Evolutionary conservation across 2,797 vertebrate genomes (phyloP).

Genomic region (Vultur gryphus): DNA sequence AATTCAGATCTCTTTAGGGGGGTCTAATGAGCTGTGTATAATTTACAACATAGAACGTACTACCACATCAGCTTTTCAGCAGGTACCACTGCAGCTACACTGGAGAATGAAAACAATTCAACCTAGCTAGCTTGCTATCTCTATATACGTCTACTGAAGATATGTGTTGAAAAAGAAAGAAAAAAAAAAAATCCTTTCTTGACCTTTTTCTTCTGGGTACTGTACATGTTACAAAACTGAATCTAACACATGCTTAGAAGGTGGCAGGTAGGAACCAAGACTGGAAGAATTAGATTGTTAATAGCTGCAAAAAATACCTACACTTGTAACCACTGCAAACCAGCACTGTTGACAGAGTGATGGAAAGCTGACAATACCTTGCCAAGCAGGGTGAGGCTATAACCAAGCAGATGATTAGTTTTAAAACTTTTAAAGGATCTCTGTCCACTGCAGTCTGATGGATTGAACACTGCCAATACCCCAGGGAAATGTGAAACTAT

Average conservation of each 20-base stretch:
- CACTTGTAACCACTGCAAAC: background rate
- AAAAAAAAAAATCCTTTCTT: background rate
- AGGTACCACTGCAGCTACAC: background rate
- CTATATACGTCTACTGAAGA: background rate
- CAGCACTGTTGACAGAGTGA: background rate
- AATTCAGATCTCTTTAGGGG: background rate
- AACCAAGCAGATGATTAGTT: constrained; percentile 1
- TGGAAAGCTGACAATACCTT: background rate
- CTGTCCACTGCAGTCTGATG: background rate
- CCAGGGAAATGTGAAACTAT: background rate
- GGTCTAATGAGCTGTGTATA: background rate
- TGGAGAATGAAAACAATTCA: background rate
- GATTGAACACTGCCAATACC: background rate
- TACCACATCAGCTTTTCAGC: background rate
- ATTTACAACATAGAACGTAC: background rate
- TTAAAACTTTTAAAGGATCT: constrained; percentile 37
- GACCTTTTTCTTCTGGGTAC: background rate
- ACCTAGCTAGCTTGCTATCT: background rate
- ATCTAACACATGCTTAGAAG: background rate
- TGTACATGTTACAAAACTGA: background rate
- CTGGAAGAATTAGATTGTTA: background rate
- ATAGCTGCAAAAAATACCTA: background rate
- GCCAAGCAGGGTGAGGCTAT: background rate
- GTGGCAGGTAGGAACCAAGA: background rate
- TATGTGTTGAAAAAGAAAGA: background rate